Percentiles rank a stretch among this genome's conserved stretches.
These are phyloP conservation scores for Drosophila asahinai DNA, from an alignment of 1,140 invertebrate species.

Conservation along the genomic window DNA sequence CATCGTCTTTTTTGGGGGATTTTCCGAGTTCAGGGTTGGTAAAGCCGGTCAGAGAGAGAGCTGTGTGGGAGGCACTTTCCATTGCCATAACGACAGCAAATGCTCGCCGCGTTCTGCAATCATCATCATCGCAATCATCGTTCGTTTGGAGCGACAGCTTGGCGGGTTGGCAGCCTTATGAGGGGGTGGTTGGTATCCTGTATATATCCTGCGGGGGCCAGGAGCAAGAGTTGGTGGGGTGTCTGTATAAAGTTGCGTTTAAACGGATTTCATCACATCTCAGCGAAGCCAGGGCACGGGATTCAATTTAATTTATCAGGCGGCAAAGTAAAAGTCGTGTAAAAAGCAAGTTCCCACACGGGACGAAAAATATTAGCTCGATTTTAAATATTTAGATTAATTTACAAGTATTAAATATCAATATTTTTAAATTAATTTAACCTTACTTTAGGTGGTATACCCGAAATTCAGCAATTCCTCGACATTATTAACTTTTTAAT, in stretches of 20 bases:
- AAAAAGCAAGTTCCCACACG: conserved; percentile 33
- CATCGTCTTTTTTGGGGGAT: background rate
- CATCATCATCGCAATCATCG: conserved; percentile 28
- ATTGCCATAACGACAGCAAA: conserved; percentile 63
- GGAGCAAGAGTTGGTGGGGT: background rate
- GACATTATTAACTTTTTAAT: no score
- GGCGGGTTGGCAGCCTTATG: conserved; percentile 23
- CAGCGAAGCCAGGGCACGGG: conserved; percentile 29
- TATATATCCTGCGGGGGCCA: background rate
- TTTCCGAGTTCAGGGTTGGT: conserved; percentile 12
- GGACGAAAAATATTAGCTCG: background rate
- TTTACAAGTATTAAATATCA: no score
- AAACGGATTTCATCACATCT: conserved; percentile 76
- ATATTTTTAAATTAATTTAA: no score
- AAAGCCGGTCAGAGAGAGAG: conserved; percentile 17
- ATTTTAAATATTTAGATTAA: background rate
- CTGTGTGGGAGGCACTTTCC: conserved; percentile 14
- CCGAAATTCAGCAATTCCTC: no score
- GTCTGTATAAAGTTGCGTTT: conserved; percentile 61
- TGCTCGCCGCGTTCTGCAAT: conserved; percentile 26
- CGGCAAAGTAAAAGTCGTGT: conserved; percentile 46
- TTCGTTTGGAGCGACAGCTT: conserved; percentile 29
- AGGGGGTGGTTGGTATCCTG: conserved; percentile 11
- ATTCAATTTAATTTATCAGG: conserved; percentile 80
- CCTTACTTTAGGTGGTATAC: no score